Conservation (phyloP, 2,888 invertebrate genomes). For the Hirtodrosophila alboralis region DNA sequence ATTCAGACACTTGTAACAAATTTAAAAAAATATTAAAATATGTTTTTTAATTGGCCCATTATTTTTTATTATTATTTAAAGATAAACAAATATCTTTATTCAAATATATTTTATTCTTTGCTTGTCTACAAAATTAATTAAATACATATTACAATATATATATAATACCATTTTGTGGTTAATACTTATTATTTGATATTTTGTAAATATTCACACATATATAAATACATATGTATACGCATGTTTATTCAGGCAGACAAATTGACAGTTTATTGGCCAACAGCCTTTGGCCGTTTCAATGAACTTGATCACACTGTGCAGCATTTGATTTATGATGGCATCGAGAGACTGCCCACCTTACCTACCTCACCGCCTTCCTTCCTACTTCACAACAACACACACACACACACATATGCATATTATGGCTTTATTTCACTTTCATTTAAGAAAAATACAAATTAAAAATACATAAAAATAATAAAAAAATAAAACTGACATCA, state of each 20-base stretch:
- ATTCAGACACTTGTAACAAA: too few species aligned
- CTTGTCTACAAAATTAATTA: too few species aligned
- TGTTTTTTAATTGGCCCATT: too few species aligned
- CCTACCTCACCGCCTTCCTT: conserved; percentile 13
- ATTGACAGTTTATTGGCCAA: conserved; percentile 50
- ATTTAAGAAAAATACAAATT: conserved; percentile 36
- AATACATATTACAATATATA: too few species aligned
- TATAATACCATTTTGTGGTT: conserved; percentile 1
- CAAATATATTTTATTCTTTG: too few species aligned
- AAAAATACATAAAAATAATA: conserved; percentile 9
- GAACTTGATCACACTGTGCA: conserved; percentile 59
- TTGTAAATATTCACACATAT: conserved; percentile 24
- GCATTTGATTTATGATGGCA: conserved; percentile 65
- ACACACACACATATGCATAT: conserved; percentile 2
- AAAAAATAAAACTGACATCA: conserved; percentile 16
- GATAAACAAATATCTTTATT: too few species aligned
- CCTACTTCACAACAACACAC: not conserved
- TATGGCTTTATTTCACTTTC: conserved; percentile 60
- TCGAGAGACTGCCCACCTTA: conserved; percentile 43
- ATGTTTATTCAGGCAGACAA: conserved; percentile 27
- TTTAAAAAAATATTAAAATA: too few species aligned
- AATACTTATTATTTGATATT: conserved; percentile 19
- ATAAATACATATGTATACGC: not conserved
- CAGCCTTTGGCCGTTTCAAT: conserved; percentile 46
- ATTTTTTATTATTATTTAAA: too few species aligned